A percentile compares a stretch with the other conserved stretches of the same genome.
These are phyloP conservation scores for Augochlora pura DNA, from an alignment of 1,140 invertebrate genomes.

Conservation along the genomic window DNA sequence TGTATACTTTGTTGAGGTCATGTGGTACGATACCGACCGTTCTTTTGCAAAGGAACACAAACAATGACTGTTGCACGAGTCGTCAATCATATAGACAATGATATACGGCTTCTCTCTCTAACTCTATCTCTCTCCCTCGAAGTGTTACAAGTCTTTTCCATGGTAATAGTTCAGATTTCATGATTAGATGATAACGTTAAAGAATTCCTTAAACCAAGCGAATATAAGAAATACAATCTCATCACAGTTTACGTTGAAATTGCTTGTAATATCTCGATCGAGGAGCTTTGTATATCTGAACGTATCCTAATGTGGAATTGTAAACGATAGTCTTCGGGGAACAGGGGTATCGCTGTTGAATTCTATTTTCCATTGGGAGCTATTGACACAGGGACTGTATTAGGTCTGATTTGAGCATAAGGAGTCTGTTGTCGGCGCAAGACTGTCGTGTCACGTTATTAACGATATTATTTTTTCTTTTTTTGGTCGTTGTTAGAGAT, in stretches of 20 bases:
- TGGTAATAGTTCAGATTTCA: background rate
- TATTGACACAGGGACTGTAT: background rate
- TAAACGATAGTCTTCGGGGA: background rate
- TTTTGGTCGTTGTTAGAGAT: slow-evolving; percentile 32
- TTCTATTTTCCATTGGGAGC: slow-evolving; percentile 26
- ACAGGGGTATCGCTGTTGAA: background rate
- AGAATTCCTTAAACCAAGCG: too few species aligned
- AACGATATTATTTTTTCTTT: slow-evolving; percentile 55
- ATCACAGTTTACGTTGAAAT: too few species aligned
- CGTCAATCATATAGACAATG: slow-evolving; percentile 3
- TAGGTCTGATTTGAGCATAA: slow-evolving; percentile 11
- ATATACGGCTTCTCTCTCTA: background rate
- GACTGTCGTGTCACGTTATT: slow-evolving; percentile 51
- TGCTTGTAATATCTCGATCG: background rate
- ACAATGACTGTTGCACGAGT: background rate
- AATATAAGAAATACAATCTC: too few species aligned
- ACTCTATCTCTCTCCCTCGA: background rate
- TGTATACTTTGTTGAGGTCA: slow-evolving; percentile 12
- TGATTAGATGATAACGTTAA: too few species aligned
- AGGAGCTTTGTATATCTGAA: slow-evolving; percentile 3
- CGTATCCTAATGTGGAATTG: slow-evolving; percentile 7
- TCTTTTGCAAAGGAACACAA: slow-evolving; percentile 1
- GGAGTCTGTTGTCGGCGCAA: slow-evolving; percentile 26
- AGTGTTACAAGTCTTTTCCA: background rate
- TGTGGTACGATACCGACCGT: background rate